Conservation (phyloP, 2,113 vertebrate genomes). For the Illadopsis cleaveri region DNA sequence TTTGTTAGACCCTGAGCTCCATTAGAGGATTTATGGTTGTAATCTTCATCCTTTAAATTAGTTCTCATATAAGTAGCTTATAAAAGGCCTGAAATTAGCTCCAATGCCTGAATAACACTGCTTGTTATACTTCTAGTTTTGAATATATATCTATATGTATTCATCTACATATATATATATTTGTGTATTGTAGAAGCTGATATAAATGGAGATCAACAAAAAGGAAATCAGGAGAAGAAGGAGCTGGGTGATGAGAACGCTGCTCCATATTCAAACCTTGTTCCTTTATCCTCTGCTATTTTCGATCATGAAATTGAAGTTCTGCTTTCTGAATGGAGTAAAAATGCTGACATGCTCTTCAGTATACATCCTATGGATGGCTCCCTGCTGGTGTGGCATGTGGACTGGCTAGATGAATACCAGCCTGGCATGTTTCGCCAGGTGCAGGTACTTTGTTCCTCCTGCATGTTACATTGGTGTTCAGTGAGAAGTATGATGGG, state of each 20-base stretch:
- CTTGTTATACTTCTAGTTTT: neutral
- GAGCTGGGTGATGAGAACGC: slow-evolving; percentile 67
- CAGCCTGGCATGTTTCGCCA: slow-evolving; percentile 98
- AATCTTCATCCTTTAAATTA: neutral
- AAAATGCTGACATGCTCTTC: slow-evolving; percentile 95
- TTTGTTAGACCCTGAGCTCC: neutral
- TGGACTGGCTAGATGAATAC: slow-evolving; percentile 98
- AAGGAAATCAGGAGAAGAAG: slow-evolving; percentile 73
- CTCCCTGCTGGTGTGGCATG: slow-evolving; percentile 94
- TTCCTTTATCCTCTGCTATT: slow-evolving; percentile 78
- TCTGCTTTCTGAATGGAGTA: slow-evolving; percentile 93
- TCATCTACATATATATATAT: neutral
- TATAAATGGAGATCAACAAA: slow-evolving; percentile 64
- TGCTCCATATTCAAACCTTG: slow-evolving; percentile 36
- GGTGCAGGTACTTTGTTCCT: slow-evolving; percentile 84
- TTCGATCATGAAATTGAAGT: slow-evolving; percentile 92
- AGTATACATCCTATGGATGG: slow-evolving; percentile 98
- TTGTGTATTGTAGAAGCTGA: slow-evolving; percentile 54
- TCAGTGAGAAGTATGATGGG: neutral
- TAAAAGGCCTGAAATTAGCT: neutral
- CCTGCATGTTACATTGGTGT: neutral
- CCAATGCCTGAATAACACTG: neutral
- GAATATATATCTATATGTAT: neutral
- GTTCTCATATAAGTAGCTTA: neutral
- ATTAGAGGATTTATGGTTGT: neutral